phyloP scores from a whole-genome alignment of 2,113 vertebrate species.

The Austrofundulus limnaeus region DNA sequence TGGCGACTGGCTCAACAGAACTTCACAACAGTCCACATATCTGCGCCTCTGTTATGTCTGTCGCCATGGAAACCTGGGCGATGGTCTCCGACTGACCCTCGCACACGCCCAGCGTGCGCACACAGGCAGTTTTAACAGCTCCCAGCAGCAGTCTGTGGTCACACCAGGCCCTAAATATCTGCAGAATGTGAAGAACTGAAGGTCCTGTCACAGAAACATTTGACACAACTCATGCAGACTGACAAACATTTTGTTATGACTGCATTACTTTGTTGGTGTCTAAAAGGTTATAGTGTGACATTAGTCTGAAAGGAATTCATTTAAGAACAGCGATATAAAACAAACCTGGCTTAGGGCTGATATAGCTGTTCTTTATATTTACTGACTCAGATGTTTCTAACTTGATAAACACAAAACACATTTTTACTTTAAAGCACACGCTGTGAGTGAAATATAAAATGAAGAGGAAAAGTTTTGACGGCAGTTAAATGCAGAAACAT shows the following conservation, averaged over 20 bases:
- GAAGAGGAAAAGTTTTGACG: not conserved
- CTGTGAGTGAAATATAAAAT: not conserved
- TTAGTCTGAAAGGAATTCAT: too few species aligned
- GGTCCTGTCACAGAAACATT: too few species aligned
- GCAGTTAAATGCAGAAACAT: not conserved
- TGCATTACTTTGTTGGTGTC: too few species aligned
- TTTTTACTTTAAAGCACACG: too few species aligned
- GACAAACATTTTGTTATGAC: too few species aligned
- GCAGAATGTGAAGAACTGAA: conserved; percentile 3
- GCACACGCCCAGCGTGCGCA: not conserved
- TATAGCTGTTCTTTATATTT: not conserved
- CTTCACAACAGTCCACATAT: conserved; percentile 51
- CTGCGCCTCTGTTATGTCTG: conserved; percentile 73
- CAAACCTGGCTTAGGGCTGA: too few species aligned
- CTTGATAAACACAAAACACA: not conserved
- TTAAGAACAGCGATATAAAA: too few species aligned
- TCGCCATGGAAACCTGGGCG: conserved; percentile 51
- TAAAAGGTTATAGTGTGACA: too few species aligned
- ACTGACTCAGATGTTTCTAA: not conserved
- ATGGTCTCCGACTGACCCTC: conserved; percentile 17
- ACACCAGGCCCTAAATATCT: not conserved
- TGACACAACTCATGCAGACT: too few species aligned
- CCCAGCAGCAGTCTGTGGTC: not conserved
- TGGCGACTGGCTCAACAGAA: conserved; percentile 68
- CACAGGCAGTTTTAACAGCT: not conserved